phyloP scores from a whole-genome alignment of 2,797 vertebrate species.

The Adelosebastes latens region DNA sequence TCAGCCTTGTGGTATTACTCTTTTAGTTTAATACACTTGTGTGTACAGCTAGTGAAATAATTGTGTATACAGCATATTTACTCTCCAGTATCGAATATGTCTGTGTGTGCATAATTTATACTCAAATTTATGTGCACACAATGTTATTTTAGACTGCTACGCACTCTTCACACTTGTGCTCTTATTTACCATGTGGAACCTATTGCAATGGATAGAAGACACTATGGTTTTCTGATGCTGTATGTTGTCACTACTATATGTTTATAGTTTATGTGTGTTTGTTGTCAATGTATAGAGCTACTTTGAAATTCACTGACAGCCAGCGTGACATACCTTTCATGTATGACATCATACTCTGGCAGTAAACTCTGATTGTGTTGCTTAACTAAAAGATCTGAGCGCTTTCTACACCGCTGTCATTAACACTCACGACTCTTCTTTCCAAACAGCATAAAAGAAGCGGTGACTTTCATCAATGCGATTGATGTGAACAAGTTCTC shows the following conservation, averaged over 20 bases:
- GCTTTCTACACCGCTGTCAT: background rate
- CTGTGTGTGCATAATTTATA: background rate
- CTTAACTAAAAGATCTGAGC: background rate
- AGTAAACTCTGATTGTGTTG: background rate
- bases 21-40: background rate
- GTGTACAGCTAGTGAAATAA: background rate
- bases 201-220: background rate
- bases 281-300: background rate
- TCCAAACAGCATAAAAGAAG: slow-evolving; percentile 90
- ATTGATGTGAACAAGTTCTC: slow-evolving; percentile 91
- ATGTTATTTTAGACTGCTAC: background rate
- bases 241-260: background rate
- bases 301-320: slow-evolving; percentile 1
- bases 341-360: background rate
- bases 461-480: slow-evolving; percentile 88
- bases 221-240: background rate
- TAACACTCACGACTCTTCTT: slow-evolving; percentile 14
- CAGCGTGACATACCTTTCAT: background rate
- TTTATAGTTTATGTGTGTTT: background rate
- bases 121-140: background rate
- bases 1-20: background rate
- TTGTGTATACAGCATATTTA: background rate
- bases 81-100: background rate
- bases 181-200: background rate
- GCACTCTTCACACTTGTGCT: background rate